These are phyloP conservation scores for Apostichopus parvimensis DNA, from an alignment of 35 echinoderm and acorn worm genomes.

Conservation along the genomic window DNA sequence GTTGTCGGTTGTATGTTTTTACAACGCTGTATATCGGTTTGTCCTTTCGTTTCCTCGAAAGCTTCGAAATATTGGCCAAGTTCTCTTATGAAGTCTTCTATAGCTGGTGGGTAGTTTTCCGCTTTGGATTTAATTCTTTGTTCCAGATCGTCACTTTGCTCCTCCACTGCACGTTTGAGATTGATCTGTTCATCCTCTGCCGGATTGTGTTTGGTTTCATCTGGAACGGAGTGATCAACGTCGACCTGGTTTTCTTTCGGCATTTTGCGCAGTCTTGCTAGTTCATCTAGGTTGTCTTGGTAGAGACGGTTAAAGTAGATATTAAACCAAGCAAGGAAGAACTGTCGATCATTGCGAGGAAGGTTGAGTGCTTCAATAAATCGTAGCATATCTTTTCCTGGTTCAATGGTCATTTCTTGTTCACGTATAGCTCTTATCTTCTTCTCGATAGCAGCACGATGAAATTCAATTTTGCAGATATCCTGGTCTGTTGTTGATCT, in stretches of 20 bases:
- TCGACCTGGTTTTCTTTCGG: not conserved
- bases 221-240: not conserved
- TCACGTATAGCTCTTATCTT: not conserved
- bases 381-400: slow-evolving; percentile 1
- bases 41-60: not conserved
- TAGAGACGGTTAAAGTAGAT: slow-evolving; percentile 30
- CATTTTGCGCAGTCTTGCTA: not conserved
- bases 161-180: not conserved
- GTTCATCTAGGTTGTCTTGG: slow-evolving; percentile 8
- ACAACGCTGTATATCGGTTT: not conserved
- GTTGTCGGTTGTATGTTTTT: too few relatives aligned
- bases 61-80: slow-evolving; percentile 42
- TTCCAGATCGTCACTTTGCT: not conserved
- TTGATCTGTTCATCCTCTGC: not conserved
- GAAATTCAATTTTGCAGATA: slow-evolving; percentile 1
- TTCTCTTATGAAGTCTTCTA: slow-evolving; percentile 48
- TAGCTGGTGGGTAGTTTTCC: not conserved
- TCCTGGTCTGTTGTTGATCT: not conserved
- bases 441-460: slow-evolving; percentile 8
- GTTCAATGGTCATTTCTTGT: not conserved
- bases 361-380: not conserved
- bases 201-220: not conserved
- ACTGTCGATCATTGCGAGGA: not conserved
- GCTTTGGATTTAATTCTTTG: not conserved
- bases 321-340: slow-evolving; percentile 26